Base-by-base conservation (phyloP, 2,797 vertebrate species). In the Lagorchestes hirsutus region DNA sequence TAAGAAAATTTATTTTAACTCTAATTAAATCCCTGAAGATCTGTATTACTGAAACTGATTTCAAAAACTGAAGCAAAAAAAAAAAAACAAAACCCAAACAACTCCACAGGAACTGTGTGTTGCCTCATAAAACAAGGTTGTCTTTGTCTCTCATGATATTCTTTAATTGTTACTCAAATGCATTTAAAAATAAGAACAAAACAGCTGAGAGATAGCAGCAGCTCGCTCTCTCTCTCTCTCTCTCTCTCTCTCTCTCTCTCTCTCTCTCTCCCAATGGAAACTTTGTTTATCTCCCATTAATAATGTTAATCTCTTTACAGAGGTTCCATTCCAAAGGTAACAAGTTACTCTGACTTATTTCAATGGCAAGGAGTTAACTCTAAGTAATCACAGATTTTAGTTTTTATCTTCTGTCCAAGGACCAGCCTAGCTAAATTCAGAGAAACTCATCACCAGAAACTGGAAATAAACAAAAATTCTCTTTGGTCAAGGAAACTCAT, bases 211-310 rank as follows among this genome's bases (percentile, higher is more conserved):
- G 22, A 87, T 46, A 40, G 10, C 6, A 87, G 40, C n/a, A 1
- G 0, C 5, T 5, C 5, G 1, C 1, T 22, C 40, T 46, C 6
- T 82, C n/a, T 2, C n/a, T 22, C 16, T 22, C n/a, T 40, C 67
- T 46, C n/a, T 40, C n/a, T 46, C 67, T n/a, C 5, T 74, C 62
- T 18, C 14, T n/a, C 31, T 62, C 59, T 62, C 59, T 59, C 12
- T 34, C 59, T 62, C 58, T 62, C 29, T 62, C 58, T 34, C 11
- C 18, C 55, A n/a, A 67, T 11, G 11, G 29, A 59, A 11, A 3
- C 13, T 50, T 50, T 87, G 74, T 87, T 50, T 87, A 9, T 22
- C 40, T 82, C 40, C 5, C n/a, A 74, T 74, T 74, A 74, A 74
- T 40, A 40, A 67, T 16, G 13, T 34, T 34, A 67, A 67, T n/a